A percentile compares a stretch with the other conserved stretches of the same genome.
phyloP scores from a whole-genome alignment of 2,888 invertebrate species.

The Amorpha juglandis region DNA sequence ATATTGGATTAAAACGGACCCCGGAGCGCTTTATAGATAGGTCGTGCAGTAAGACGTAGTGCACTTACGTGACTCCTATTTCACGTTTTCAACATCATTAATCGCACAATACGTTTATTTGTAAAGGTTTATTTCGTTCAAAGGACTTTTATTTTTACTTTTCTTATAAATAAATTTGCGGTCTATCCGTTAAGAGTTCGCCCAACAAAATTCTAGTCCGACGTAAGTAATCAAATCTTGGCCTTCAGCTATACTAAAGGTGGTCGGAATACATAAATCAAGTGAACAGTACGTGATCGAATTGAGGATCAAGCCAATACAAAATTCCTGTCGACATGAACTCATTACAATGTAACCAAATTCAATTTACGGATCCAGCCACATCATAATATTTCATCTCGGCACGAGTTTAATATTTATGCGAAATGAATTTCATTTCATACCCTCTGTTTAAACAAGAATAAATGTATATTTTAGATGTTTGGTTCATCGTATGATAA shows the following conservation, averaged over 20 bases:
- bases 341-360: constrained; percentile 81
- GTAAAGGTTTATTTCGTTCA: not conserved
- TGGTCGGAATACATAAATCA: constrained; percentile 80
- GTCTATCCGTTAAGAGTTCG: constrained; percentile 59
- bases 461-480: constrained; percentile 51
- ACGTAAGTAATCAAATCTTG: constrained; percentile 74
- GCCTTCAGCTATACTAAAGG: constrained; percentile 66
- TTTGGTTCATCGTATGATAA: constrained; percentile 43
- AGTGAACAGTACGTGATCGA: constrained; percentile 76
- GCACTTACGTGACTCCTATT: constrained; percentile 45
- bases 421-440: constrained; percentile 55
- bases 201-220: constrained; percentile 56
- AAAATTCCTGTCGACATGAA: constrained; percentile 71
- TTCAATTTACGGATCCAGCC: constrained; percentile 75
- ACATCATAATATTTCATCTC: constrained; percentile 77
- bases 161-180: constrained; percentile 50
- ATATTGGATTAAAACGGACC: not conserved
- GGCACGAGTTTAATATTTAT: constrained; percentile 60
- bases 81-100: constrained; percentile 51
- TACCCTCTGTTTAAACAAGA: constrained; percentile 57
- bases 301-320: constrained; percentile 77
- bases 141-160: constrained; percentile 11
- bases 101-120: constrained; percentile 41
- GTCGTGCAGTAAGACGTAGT: constrained; percentile 30
- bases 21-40: not conserved